These are phyloP conservation scores for Megalopta genalis DNA, from an alignment of 1,140 invertebrate genomes.

Conservation along the genomic window DNA sequence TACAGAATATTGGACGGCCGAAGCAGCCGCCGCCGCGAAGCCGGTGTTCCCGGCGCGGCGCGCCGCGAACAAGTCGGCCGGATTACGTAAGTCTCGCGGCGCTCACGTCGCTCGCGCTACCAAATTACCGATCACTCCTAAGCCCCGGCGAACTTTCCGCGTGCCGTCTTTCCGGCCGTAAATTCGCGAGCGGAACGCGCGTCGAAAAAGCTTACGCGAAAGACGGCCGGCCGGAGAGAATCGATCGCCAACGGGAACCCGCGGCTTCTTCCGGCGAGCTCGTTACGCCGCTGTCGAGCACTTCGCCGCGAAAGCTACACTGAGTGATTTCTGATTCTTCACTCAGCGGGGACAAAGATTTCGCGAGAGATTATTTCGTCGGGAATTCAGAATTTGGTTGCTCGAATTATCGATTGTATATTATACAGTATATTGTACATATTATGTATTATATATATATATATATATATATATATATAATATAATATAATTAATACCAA, in stretches of 20 bases:
- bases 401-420: too few relatives aligned
- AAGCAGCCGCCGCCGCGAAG: constrained; percentile 7
- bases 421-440: too few relatives aligned
- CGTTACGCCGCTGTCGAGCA: background rate
- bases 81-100: constrained; percentile 44
- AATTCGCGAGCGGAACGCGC: constrained; percentile 15
- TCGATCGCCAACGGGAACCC: constrained; percentile 1
- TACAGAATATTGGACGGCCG: background rate
- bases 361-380: too few relatives aligned
- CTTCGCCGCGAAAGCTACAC: background rate
- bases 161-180: background rate
- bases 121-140: constrained; percentile 43
- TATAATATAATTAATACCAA: too few relatives aligned
- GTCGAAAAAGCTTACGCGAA: background rate
- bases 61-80: constrained; percentile 27
- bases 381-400: too few relatives aligned
- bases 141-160: constrained; percentile 17
- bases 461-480: too few relatives aligned
- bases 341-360: too few relatives aligned
- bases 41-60: constrained; percentile 9
- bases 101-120: constrained; percentile 29
- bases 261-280: background rate
- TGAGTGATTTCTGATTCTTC: background rate
- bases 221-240: background rate
- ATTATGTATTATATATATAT: too few relatives aligned